Base-by-base conservation (phyloP, 2,113 vertebrate genomes). In the Mus spicilegus region DNA sequence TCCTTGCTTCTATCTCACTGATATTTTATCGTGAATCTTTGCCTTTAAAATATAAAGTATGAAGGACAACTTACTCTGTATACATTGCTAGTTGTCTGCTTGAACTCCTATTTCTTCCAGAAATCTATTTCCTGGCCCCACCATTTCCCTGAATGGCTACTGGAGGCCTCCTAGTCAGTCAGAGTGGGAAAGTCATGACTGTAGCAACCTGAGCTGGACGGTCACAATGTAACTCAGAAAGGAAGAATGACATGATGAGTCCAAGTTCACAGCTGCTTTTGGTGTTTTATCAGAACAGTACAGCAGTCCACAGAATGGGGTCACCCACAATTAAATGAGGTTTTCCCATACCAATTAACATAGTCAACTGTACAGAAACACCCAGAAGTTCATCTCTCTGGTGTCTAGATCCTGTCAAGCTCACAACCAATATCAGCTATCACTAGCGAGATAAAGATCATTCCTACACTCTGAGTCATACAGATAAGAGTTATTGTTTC, bases 401-500 rank as follows among this genome's bases (percentile, higher is more conserved):
- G 39, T 65, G 39, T 65, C 42, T 69, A 22, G 28, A 69, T 19
- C 17, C 28, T 67, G 42, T 70, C 10, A 51, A 30, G 36, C 65
- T 85, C 17, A 7, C 82, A 33, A 20, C 36, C 42, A 36, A 67
- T 69, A 51, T 33, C 19, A 51, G 24, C 65, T 12, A 51, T 51
- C 30, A 36, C 17, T 46, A 63, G 39, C 95, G 73, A 95, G 96
- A 95, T 92, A 19, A 97, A 87, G 5, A 97, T 82, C 72, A 51
- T 70, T 72, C 67, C 94, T 90, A 42, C 78, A 63, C 96, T 88
- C 16, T 91, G 70, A 93, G n/a, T 54, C 80, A 54, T 9, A 91
- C 67, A 20, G 30, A 73, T 91, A 58, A 39, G 72, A 20, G 72
- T 85, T 89, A 67, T 70, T 36, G 93, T 12, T 90, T 72, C 84